A percentile compares a stretch with the other conserved stretches of the same genome.
Evolutionary conservation across 2,888 invertebrate species (phyloP).

Genomic region (Monochamus alternatus): DNA sequence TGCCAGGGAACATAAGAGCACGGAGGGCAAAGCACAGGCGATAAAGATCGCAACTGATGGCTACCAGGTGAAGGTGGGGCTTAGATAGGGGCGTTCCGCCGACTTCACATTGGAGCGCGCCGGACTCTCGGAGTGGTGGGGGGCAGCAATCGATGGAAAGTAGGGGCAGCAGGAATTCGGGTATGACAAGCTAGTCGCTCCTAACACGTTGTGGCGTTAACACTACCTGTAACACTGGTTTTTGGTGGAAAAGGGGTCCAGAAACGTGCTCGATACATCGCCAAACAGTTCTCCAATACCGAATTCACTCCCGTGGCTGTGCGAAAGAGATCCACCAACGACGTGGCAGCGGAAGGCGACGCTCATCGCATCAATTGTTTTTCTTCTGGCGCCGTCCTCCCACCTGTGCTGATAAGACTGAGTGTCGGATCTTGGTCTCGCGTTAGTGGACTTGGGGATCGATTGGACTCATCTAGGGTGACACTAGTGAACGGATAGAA

Average conservation of each 20-base stretch:
- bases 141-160: constrained; percentile 66
- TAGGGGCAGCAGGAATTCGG: constrained; percentile 61
- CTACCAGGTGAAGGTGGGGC: constrained; percentile 68
- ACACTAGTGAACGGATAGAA: constrained; percentile 29
- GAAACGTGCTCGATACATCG: constrained; percentile 30
- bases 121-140: constrained; percentile 54
- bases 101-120: constrained; percentile 59
- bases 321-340: neutral
- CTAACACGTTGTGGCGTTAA: constrained; percentile 54
- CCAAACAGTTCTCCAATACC: constrained; percentile 8
- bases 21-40: constrained; percentile 56
- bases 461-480: constrained; percentile 33
- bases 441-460: constrained; percentile 15
- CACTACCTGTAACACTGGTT: constrained; percentile 43
- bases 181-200: constrained; percentile 60
- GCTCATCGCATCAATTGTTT: neutral
- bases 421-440: constrained; percentile 27
- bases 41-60: constrained; percentile 71
- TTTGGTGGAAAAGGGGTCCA: constrained; percentile 11
- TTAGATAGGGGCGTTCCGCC: constrained; percentile 59
- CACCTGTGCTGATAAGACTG: constrained; percentile 20
- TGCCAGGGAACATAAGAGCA: constrained; percentile 57
- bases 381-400: neutral
- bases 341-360: neutral
- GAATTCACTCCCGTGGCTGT: constrained; percentile 40